These are phyloP conservation scores for Antedon mediterranea DNA, from an alignment of 53 echinoderm and acorn worm genomes.

Conservation along the genomic window DNA sequence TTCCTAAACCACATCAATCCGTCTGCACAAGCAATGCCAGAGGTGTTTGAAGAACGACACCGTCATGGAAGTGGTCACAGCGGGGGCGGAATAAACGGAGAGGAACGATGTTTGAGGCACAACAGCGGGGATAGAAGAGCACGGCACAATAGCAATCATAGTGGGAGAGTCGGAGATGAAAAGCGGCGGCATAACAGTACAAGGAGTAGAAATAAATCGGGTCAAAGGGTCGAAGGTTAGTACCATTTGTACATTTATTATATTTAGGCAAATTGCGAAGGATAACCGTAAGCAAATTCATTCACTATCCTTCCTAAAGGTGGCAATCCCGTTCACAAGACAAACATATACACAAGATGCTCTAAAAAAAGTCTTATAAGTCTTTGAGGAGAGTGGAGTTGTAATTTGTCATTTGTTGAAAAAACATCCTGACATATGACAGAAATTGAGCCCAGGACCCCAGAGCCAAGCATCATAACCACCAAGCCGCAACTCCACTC, in stretches of 20 bases:
- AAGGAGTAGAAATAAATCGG: background rate
- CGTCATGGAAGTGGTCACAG: background rate
- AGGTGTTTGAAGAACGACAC: background rate
- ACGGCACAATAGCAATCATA: background rate
- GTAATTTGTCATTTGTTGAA: too few species aligned
- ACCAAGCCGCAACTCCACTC: too few species aligned
- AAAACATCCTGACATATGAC: slow-evolving; percentile 32
- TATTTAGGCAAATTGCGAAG: too few species aligned
- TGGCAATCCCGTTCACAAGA: too few species aligned
- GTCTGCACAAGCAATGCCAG: background rate
- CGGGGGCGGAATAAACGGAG: background rate
- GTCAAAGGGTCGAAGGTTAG: background rate
- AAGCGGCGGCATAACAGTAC: background rate
- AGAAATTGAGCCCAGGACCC: too few species aligned
- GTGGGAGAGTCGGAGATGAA: background rate
- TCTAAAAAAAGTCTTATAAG: too few species aligned
- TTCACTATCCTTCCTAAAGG: too few species aligned
- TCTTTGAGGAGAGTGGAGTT: too few species aligned
- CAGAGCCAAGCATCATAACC: too few species aligned
- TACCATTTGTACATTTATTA: too few species aligned
- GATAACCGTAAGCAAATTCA: too few species aligned
- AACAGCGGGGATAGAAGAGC: background rate
- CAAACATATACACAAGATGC: too few species aligned
- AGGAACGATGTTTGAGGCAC: background rate
- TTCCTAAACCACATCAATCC: background rate